phyloP scores from a whole-genome alignment of 2,797 vertebrate genomes.

The Pangasius larnaudii region DNA sequence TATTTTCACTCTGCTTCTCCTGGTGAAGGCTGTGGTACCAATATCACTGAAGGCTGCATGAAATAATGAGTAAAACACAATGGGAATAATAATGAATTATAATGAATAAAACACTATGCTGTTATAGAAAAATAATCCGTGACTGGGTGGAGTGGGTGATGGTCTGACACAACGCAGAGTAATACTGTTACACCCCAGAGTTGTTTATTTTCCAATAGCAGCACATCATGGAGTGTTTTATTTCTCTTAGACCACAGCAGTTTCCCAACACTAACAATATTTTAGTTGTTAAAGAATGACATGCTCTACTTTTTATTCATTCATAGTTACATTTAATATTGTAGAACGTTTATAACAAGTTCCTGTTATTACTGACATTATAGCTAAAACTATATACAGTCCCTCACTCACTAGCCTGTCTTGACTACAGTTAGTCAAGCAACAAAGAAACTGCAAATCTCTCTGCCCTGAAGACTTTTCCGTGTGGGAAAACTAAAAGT shows the following conservation, averaged over 20 bases:
- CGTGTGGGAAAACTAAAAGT: neutral
- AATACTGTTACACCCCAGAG: neutral
- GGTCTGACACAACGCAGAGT: neutral
- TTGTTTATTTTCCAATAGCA: neutral
- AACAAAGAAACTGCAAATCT: neutral
- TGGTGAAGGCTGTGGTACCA: neutral
- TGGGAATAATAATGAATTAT: neutral
- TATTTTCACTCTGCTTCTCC: neutral
- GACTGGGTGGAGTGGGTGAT: neutral
- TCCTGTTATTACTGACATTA: neutral
- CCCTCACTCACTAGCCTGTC: neutral
- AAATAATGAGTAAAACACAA: neutral
- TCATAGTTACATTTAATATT: neutral
- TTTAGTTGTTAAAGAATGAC: neutral
- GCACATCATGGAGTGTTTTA: neutral
- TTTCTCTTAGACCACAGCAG: neutral
- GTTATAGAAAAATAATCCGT: neutral
- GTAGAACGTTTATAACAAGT: neutral
- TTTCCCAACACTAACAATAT: neutral
- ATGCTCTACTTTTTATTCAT: neutral
- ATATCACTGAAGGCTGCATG: neutral
- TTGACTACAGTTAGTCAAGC: neutral
- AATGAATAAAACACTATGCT: neutral
- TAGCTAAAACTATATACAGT: neutral
- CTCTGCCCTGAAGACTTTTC: neutral